Base-by-base conservation (phyloP, 2,888 invertebrate genomes). In the Drosophila setosimentum region DNA sequence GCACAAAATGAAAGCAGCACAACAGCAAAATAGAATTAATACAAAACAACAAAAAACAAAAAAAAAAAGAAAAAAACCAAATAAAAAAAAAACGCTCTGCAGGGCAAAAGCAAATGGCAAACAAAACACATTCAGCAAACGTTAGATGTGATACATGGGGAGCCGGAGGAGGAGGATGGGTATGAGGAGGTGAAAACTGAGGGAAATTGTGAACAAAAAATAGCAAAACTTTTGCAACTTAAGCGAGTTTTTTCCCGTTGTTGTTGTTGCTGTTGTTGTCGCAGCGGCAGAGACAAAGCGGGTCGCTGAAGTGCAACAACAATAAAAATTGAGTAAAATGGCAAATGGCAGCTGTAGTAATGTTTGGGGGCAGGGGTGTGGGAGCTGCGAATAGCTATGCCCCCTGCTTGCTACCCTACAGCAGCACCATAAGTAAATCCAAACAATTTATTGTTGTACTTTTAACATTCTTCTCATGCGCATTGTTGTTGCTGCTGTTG, bases 241-340 rank as follows among this genome's bases (percentile, higher is more conserved):
- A 83, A 83, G 82, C 73, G 82, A 77, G 75, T 80, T 83, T 83
- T 68, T 71, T 61, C 59, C 16, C 33, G 30, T 32, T 48, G 42
- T 16, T 64, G 49, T 67, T 63, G 69, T 45, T 65, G 48, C 48
- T 66, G 42, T 63, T 66, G 68, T 8, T 68, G 68, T 32, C 60
- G 73, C 33, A 64, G 78, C 67, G 55, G 59, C 68, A 79, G 76
- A 83, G 83, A 83, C 83, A 83, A 83, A 86, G 83, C 80, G 76
- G 85, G 83, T 87, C 85, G 85, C 76, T 85, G 83, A 85, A 85
- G 85, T 85, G 85, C 85, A 85, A 81, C 85, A 87, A 87, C 87
- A 87, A 87, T 85, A 85, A 85, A 83, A 85, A 85, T 87, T 87
- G 85, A 85, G 87, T 87, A 85, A 85, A 85, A 85, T 83, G 85